Conservation (phyloP, 2,113 vertebrate species). For the Chlamydotis undulata region DNA sequence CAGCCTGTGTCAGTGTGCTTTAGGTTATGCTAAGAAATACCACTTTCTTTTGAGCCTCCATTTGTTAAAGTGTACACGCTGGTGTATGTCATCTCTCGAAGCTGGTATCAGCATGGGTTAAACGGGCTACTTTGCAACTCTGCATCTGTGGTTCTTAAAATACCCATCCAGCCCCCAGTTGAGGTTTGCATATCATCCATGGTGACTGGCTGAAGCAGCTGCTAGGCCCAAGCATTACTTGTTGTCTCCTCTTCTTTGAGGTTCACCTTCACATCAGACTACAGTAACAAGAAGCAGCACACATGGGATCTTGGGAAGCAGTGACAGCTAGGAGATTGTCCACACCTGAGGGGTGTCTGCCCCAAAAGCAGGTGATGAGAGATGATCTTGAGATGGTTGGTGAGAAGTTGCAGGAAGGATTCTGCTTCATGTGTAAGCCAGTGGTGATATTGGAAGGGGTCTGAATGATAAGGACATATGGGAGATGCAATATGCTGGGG, state of each 20-base stretch:
- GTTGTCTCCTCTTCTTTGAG: background rate
- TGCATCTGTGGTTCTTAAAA: conserved; percentile 52
- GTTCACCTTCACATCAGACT: background rate
- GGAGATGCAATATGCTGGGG: background rate
- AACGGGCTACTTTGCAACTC: background rate
- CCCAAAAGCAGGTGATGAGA: background rate
- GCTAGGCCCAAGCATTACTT: background rate
- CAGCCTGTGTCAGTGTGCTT: background rate
- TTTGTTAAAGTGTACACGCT: background rate
- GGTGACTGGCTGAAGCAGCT: conserved; percentile 64
- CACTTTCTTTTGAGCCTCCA: background rate
- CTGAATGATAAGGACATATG: background rate
- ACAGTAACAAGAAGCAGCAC: background rate
- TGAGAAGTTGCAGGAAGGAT: background rate
- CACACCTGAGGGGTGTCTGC: background rate
- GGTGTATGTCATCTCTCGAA: background rate
- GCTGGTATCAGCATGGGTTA: background rate
- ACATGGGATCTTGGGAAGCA: background rate
- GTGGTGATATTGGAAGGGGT: background rate
- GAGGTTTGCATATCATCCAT: background rate
- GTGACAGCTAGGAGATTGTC: background rate
- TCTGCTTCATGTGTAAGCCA: background rate
- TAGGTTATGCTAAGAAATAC: background rate
- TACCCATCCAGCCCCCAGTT: background rate
- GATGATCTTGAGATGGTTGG: background rate